Percentiles rank a stretch among this genome's conserved stretches.
Evolutionary conservation across 2,888 invertebrate species (phyloP).

Genomic region (Conops quadrifasciatus): DNA sequence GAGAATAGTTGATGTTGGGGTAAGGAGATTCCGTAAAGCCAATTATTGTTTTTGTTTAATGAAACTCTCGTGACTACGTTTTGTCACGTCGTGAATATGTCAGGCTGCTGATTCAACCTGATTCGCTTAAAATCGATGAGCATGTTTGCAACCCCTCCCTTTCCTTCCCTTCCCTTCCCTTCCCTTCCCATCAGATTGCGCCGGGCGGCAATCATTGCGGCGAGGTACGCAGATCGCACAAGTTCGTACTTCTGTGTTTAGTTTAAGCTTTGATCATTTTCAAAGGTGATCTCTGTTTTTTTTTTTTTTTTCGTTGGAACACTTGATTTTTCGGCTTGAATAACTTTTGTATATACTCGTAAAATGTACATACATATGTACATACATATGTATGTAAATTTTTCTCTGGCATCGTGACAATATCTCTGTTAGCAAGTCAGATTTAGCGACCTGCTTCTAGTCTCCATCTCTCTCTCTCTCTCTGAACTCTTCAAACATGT

Average conservation of each 20-base stretch:
- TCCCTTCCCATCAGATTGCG: no score
- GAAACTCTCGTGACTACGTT: constrained; percentile 5
- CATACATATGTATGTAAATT: no score
- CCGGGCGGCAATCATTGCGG: no score
- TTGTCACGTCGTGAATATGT: not conserved
- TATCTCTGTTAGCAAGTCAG: not conserved
- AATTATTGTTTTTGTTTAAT: no score
- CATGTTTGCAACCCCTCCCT: not conserved
- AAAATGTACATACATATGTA: no score
- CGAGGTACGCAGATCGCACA: no score
- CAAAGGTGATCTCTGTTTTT: no score
- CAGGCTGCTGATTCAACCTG: constrained; percentile 24
- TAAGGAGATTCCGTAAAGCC: not conserved
- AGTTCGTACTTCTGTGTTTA: not conserved
- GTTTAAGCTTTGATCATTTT: not conserved
- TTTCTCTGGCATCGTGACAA: no score
- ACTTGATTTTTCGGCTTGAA: constrained; percentile 28
- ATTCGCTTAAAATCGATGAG: not conserved
- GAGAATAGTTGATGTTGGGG: not conserved
- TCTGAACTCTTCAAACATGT: no score
- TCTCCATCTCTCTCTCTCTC: no score
- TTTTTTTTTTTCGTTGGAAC: constrained; percentile 6
- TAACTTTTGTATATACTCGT: not conserved
- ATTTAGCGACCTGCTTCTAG: constrained; percentile 37
- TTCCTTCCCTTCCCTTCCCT: not conserved